Conservation (phyloP, 23 tunicate species). For the Diplosoma virens region DNA sequence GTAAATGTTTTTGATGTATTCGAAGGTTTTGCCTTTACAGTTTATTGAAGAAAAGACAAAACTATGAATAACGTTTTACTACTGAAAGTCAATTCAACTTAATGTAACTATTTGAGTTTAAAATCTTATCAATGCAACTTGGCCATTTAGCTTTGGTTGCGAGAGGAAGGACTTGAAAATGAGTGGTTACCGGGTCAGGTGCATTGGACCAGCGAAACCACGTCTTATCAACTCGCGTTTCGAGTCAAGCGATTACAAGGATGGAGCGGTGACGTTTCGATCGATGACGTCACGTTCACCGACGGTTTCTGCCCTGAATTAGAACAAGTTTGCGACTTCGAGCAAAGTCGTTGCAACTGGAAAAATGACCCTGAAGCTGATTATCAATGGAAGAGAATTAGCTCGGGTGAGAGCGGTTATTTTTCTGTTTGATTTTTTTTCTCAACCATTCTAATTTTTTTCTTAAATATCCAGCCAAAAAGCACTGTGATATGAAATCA, state of each 20-base stretch:
- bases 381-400: constrained; percentile 56
- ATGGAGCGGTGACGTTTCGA: constrained; percentile 82
- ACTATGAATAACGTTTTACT: too few relatives aligned
- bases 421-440: too few relatives aligned
- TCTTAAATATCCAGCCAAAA: not conserved
- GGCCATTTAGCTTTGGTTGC: constrained; percentile 67
- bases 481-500: not conserved
- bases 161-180: constrained; percentile 40
- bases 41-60: too few relatives aligned
- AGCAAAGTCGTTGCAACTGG: constrained; percentile 65
- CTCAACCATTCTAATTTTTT: not conserved
- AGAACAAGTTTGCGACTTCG: constrained; percentile 58
- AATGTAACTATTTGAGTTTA: too few relatives aligned
- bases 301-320: constrained; percentile 77
- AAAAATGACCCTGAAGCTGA: constrained; percentile 38
- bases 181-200: constrained; percentile 52
- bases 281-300: constrained; percentile 75
- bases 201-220: constrained; percentile 23
- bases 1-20: too few relatives aligned
- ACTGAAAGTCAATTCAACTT: too few relatives aligned
- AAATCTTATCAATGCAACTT: too few relatives aligned
- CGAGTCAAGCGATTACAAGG: constrained; percentile 33
- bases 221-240: constrained; percentile 42
- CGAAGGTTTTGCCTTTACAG: too few relatives aligned
- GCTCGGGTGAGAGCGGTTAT: constrained; percentile 1